phyloP scores from a whole-genome alignment of 2,797 vertebrate species.

The Acridotheres tristis region DNA sequence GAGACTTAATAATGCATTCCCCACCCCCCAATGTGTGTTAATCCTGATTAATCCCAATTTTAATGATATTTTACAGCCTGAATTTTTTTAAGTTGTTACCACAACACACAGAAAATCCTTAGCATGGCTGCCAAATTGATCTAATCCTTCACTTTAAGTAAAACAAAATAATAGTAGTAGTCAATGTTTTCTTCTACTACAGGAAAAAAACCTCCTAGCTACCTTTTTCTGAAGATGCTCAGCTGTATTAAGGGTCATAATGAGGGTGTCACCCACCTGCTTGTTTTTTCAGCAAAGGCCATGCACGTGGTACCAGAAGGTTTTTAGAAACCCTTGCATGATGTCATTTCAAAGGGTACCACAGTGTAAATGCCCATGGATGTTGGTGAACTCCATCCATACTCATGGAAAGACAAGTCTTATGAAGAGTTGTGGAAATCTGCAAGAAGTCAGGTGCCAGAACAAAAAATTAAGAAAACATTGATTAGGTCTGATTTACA shows the following conservation, averaged over 20 bases:
- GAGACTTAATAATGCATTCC: slow-evolving; percentile 44
- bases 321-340: not conserved
- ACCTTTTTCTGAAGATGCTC: not conserved
- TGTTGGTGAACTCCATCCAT: not conserved
- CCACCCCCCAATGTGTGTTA: slow-evolving; percentile 58
- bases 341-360: not conserved
- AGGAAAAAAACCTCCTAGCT: not conserved
- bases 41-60: slow-evolving; percentile 58
- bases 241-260: not conserved
- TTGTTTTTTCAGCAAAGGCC: not conserved
- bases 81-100: slow-evolving; percentile 50
- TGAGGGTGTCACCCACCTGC: not conserved
- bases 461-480: not conserved
- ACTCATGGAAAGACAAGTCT: not conserved
- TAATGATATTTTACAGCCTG: slow-evolving; percentile 51
- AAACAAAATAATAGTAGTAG: not conserved
- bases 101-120: slow-evolving; percentile 51
- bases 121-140: slow-evolving; percentile 15
- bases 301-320: not conserved
- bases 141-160: slow-evolving; percentile 15
- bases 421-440: not conserved
- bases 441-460: not conserved
- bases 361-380: not conserved
- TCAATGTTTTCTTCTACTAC: not conserved
- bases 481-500: not conserved